phyloP scores from a whole-genome alignment of 2,797 vertebrate genomes.

The Parotocinclus haroldoi region DNA sequence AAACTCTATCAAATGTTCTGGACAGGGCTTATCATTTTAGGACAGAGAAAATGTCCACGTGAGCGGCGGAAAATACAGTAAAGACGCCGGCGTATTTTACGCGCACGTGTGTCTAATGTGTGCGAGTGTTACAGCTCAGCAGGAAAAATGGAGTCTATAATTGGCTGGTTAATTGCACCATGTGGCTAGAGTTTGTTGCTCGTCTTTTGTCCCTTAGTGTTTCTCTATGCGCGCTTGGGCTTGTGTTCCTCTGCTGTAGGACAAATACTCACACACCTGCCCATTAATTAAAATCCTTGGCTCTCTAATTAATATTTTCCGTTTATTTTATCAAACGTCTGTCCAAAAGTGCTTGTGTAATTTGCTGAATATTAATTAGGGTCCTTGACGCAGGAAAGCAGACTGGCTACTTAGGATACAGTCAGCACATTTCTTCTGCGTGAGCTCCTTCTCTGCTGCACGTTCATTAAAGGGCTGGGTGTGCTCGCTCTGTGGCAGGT shows the following conservation, averaged over 20 bases:
- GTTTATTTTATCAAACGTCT: conserved; percentile 57
- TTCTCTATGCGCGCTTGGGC: conserved; percentile 36
- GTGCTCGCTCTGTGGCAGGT: conserved; percentile 54
- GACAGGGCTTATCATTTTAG: too few species aligned
- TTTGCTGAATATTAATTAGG: conserved; percentile 72
- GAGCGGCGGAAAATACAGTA: conserved; percentile 44
- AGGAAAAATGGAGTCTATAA: conserved; percentile 58
- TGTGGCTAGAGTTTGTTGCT: conserved; percentile 56
- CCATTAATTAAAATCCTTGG: conserved; percentile 55
- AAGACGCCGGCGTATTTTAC: conserved; percentile 22
- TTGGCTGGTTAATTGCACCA: conserved; percentile 56
- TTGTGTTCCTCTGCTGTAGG: conserved; percentile 41
- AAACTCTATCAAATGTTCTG: too few species aligned
- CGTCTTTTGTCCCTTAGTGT: conserved; percentile 45
- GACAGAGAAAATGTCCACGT: conserved; percentile 41
- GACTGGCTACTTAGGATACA: conserved; percentile 72
- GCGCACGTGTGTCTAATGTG: conserved; percentile 26
- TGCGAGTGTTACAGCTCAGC: conserved; percentile 59
- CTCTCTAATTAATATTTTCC: conserved; percentile 49
- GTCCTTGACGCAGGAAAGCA: conserved; percentile 62
- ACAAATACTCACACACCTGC: conserved; percentile 48
- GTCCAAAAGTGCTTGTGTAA: conserved; percentile 60
- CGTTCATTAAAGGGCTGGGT: conserved; percentile 47
- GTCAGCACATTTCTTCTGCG: conserved; percentile 69
- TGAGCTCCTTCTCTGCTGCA: conserved; percentile 48